Conservation (phyloP, 1,140 invertebrate genomes). For the Atta texana region DNA sequence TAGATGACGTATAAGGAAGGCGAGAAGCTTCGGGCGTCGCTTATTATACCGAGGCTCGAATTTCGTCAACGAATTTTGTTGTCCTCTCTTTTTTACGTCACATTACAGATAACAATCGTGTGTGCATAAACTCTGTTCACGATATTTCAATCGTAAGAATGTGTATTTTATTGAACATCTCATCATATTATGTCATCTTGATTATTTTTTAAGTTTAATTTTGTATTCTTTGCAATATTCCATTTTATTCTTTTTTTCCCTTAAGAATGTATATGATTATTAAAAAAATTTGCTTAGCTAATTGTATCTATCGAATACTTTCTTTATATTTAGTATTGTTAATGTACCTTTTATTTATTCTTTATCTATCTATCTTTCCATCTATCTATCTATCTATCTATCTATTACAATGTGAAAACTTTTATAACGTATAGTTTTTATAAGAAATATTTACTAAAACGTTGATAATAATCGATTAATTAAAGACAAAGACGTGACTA, state of each 20-base stretch:
- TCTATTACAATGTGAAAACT: conserved; percentile 10
- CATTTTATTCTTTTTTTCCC: not conserved
- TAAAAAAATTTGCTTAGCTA: not conserved
- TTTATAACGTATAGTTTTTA: conserved; percentile 29
- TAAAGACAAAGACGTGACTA: conserved; percentile 23
- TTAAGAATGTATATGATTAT: not conserved
- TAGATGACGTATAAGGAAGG: conserved; percentile 14
- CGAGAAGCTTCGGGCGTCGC: conserved; percentile 24
- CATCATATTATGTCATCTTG: not conserved
- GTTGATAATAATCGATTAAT: conserved; percentile 46
- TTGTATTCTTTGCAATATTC: not conserved
- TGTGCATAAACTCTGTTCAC: conserved; percentile 4
- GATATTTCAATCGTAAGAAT: conserved; percentile 12
- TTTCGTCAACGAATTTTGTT: conserved; percentile 11
- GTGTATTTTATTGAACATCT: conserved; percentile 16
- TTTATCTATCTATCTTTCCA: not conserved
- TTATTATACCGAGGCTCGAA: conserved; percentile 30
- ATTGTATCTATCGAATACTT: not conserved
- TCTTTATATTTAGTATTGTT: not conserved
- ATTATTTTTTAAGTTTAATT: not conserved
- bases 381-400: not conserved
- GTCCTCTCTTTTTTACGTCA: not conserved
- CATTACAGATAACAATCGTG: conserved; percentile 1
- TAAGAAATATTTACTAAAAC: conserved; percentile 4
- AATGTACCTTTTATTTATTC: not conserved